Conservation (phyloP, 2,888 invertebrate species). For the Hartigia nigra region DNA sequence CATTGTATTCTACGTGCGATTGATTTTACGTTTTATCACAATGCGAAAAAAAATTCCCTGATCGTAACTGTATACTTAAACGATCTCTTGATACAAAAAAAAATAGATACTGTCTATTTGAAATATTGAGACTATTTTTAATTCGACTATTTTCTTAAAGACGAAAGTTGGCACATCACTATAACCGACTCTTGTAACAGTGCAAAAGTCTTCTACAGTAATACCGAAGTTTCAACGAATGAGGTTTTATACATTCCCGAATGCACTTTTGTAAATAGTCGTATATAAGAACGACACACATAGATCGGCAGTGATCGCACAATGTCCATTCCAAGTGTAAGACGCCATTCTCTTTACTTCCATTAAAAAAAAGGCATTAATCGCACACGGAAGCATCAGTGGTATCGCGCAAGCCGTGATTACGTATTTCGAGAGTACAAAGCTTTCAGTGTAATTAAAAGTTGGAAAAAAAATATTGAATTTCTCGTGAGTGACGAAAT, state of each 20-base stretch:
- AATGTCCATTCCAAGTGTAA: neutral
- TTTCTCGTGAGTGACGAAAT: neutral
- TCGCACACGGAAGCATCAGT: neutral
- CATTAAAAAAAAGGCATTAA: neutral
- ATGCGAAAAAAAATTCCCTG: neutral
- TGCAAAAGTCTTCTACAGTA: neutral
- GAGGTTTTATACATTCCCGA: neutral
- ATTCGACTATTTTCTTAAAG: neutral
- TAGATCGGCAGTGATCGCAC: neutral
- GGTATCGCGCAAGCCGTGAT: neutral
- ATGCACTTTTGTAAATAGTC: neutral
- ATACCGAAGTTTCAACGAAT: neutral
- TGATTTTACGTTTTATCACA: neutral
- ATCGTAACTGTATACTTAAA: neutral
- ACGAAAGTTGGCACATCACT: neutral
- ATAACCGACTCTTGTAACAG: neutral
- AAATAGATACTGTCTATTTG: neutral
- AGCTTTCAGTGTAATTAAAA: neutral
- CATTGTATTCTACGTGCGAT: neutral
- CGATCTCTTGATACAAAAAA: neutral
- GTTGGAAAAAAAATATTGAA: neutral
- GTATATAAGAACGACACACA: neutral
- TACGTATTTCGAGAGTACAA: neutral
- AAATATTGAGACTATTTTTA: neutral
- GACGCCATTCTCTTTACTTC: neutral